A percentile compares a stretch with the other conserved stretches of the same genome.
Evolutionary conservation across 1,140 invertebrate species (phyloP).

Genomic region (Plodia interpunctella): DNA sequence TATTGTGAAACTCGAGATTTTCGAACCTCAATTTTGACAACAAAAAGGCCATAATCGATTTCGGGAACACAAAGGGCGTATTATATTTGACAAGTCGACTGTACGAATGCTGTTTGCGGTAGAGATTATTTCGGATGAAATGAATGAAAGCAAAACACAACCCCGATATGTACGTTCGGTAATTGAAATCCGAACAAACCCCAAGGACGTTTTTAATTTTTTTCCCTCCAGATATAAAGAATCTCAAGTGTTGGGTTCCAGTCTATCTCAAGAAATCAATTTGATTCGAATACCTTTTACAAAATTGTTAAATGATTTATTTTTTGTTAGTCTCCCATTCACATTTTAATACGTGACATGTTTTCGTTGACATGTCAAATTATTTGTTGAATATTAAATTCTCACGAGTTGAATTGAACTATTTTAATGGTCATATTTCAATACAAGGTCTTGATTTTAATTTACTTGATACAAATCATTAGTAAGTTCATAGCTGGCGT

Average conservation of each 20-base stretch:
- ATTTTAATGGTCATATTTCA: neutral
- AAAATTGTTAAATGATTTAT: conserved; percentile 11
- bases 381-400: neutral
- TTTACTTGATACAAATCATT: neutral
- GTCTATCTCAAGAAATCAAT: conserved; percentile 36
- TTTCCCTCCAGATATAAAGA: conserved; percentile 23
- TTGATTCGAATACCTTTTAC: conserved; percentile 20
- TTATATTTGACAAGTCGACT: conserved; percentile 76
- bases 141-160: conserved; percentile 75
- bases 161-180: conserved; percentile 60
- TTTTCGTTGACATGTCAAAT: conserved; percentile 7
- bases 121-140: conserved; percentile 75
- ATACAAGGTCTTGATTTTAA: neutral
- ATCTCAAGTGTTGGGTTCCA: conserved; percentile 38
- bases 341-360: neutral
- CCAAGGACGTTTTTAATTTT: conserved; percentile 54
- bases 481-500: no score
- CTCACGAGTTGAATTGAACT: neutral
- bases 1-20: conserved; percentile 73
- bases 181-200: conserved; percentile 70
- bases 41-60: conserved; percentile 76
- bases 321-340: neutral
- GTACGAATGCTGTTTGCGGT: conserved; percentile 72
- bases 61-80: conserved; percentile 64
- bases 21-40: conserved; percentile 74